A percentile compares a stretch with the other conserved stretches of the same genome.
Conservation (phyloP, 92 coral and sea anemone species). For the Epizoanthus scotinus region DNA sequence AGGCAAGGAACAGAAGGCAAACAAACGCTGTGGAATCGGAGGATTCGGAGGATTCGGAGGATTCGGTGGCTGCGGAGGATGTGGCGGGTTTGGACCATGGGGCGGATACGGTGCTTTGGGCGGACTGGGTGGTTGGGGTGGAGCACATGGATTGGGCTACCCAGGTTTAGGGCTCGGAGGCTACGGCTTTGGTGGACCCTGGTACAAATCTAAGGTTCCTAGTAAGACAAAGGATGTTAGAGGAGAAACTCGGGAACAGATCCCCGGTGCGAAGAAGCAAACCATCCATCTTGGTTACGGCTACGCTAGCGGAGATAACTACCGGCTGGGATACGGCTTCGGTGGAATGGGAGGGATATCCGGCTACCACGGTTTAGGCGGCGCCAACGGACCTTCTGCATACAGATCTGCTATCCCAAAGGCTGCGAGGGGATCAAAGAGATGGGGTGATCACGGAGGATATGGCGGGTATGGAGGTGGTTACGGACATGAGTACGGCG, state of each 20-base stretch:
- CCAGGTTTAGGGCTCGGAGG: conserved; percentile 60
- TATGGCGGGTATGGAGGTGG: conserved; percentile 60
- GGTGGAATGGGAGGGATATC: conserved; percentile 98
- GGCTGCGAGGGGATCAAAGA: conserved; percentile 57
- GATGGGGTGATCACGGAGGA: conserved; percentile 63
- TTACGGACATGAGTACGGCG: conserved; percentile 48
- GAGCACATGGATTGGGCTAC: conserved; percentile 75
- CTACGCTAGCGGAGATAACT: conserved; percentile 99
- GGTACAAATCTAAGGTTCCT: conserved; percentile 73
- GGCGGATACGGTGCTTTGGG: conserved; percentile 76
- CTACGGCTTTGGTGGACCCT: conserved; percentile 60
- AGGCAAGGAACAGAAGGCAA: conserved; percentile 51
- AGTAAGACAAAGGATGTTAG: conserved; percentile 70
- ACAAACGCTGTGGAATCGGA: conserved; percentile 67
- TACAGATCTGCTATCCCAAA: conserved; percentile 69
- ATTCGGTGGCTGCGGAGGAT: conserved; percentile 60
- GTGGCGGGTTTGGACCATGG: conserved; percentile 55
- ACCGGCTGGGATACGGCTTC: conserved; percentile 94
- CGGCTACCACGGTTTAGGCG: conserved; percentile 57
- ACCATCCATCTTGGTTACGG: conserved; percentile 98
- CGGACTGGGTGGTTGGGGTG: conserved; percentile 80
- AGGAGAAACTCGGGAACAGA: conserved; percentile 85
- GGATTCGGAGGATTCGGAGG: conserved; percentile 11
- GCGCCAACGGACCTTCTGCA: conserved; percentile 55
- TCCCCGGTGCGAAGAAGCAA: conserved; percentile 86